Base-by-base conservation (phyloP, 2,888 invertebrate species). In the Rhagonycha fulva region DNA sequence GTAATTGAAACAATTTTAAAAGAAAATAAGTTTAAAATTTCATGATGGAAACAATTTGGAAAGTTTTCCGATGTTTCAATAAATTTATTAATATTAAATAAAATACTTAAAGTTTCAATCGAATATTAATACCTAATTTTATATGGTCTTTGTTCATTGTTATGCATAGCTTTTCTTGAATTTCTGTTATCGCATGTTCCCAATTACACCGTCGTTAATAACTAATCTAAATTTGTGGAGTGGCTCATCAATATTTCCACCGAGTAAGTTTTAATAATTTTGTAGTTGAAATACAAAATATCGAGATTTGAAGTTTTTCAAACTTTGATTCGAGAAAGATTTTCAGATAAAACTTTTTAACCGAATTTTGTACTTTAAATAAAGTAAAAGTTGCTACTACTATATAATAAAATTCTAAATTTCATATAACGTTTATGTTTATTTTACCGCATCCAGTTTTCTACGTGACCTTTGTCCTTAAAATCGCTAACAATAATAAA, bases 221-320 rank as follows among this genome's bases (percentile, higher is more conserved):
- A 74, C 77, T 77, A 74, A 77, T 77, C 75, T 77, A 77, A 77
- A 77, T 77, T 77, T 77, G 77, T 75, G 72, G 77, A 74, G 72
- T 67, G 71, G 66, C 72, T 66, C 75, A 70, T 75, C 77, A 70
- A 77, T 77, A 77, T 74, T 77, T 75, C 72, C 66, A 67, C 66
- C 68, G 26, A 63, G 60, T 62, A 68, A 74, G 26, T 30, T 74
- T 74, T 73, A 14, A 12, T 26, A 47, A 32, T 26, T 71, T 70
- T 67, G n/a, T 61, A 24, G 47, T 47, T 47, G 47, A n/a, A 47
- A 74, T 63, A 23, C 66, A 63, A 69, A 62, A 69, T 69, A 69
- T 69, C 69, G 69, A 74, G 73, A 74, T 74, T 75, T 47, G 2
- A 47, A 47, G n/a, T 47, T 47, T 32, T n/a, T n/a, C n/a, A 47